Evolutionary conservation across 1,140 invertebrate species (phyloP).

Genomic region (Spodoptera litura): DNA sequence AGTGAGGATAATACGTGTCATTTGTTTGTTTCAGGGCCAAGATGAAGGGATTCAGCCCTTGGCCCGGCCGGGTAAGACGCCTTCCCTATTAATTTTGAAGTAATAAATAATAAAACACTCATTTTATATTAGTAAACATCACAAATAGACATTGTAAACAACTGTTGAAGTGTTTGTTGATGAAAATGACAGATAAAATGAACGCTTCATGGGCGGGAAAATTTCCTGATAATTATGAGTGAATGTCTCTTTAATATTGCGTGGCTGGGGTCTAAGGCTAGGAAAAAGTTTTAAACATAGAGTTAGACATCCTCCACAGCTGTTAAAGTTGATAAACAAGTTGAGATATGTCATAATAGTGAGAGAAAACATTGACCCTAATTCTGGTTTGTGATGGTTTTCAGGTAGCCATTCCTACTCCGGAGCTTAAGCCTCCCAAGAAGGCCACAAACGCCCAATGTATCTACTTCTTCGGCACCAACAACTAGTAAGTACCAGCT

Average conservation of each 20-base stretch:
- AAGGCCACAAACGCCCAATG: slow-evolving; percentile 90
- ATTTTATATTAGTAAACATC: slow-evolving; percentile 4
- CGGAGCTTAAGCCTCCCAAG: slow-evolving; percentile 90
- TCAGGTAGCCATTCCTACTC: slow-evolving; percentile 91
- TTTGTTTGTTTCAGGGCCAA: slow-evolving; percentile 93
- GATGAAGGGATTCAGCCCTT: slow-evolving; percentile 97
- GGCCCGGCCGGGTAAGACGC: slow-evolving; percentile 95
- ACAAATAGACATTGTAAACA: slow-evolving; percentile 39
- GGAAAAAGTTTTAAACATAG: neutral
- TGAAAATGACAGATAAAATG: slow-evolving; percentile 26
- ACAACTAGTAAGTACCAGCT: slow-evolving; percentile 94
- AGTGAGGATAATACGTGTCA: slow-evolving; percentile 43
- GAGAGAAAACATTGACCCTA: slow-evolving; percentile 49
- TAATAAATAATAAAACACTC: slow-evolving; percentile 47
- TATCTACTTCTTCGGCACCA: slow-evolving; percentile 97
- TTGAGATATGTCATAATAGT: slow-evolving; percentile 20
- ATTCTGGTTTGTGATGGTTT: slow-evolving; percentile 57
- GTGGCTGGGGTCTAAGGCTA: neutral
- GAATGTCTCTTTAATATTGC: slow-evolving; percentile 8
- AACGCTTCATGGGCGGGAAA: slow-evolving; percentile 60
- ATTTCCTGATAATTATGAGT: slow-evolving; percentile 48
- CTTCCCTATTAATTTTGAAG: slow-evolving; percentile 60
- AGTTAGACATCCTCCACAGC: neutral
- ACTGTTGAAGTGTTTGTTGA: slow-evolving; percentile 38
- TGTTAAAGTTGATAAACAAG: slow-evolving; percentile 29